Evolutionary conservation across 2,113 vertebrate genomes (phyloP), one percentile per base, ranked within the genome.

Genomic region (Motacilla alba): DNA sequence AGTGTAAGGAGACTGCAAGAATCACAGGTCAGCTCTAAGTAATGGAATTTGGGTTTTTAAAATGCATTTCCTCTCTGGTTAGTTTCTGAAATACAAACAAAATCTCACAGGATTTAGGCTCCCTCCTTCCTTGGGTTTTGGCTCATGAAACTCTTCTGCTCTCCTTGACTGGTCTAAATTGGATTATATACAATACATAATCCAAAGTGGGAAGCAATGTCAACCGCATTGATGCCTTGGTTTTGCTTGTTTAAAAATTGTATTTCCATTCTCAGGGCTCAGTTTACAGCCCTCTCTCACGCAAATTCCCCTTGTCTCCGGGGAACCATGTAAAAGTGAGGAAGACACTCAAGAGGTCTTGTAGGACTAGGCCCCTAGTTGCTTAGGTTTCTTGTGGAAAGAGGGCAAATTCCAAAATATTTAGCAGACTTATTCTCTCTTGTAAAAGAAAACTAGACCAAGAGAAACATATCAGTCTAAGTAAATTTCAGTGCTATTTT

Each of bases 191-290:
- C 89, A 96, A 91, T 35, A 59, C 13, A 59, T 91, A 93, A 95
- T 93, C 84, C 89, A 63, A 95, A 93, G 67, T 93, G 78, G 94
- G 87, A 95, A 95, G 93, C 67, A 93, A 80, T 90, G 79, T 94
- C 92, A 95, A 95, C 85, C 87, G 88, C 93, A 77, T 11, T 76
- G 87, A 93, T 91, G 78, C 73, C 87, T 95, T 69, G 64, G 64
- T 59, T 96, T 90, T 88, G 5, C 92, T 94, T 93, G 82, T 96
- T 96, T 96, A 93, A 91, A 94, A 96, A 55, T 31, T 39, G 24
- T 52, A 77, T 83, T 95, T 95, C 60, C 82, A 92, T 90, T 92
- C 82, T 92, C 90, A 94, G 59, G 44, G 68, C 55, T 95, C 75
- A 60, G 87, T 90, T 97, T 95, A 93, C 85, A 95, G 39, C 49